Conservation (phyloP, 2,797 vertebrate genomes). For the Miichthys miiuy region DNA sequence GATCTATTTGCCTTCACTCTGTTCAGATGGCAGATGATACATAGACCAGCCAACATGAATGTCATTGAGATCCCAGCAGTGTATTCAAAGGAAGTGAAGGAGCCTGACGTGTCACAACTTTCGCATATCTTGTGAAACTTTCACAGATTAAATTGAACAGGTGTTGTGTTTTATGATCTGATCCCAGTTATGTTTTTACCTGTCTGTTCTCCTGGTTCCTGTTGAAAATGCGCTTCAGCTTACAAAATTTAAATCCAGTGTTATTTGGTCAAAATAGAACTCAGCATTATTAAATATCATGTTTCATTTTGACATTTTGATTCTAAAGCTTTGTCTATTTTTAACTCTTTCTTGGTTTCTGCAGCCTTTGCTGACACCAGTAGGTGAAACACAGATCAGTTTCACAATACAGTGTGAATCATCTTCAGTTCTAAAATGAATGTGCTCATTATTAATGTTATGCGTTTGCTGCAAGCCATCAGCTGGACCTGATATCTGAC, state of each 20-base stretch:
- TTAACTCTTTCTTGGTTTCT: conserved; percentile 1
- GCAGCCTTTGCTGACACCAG: neutral
- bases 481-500: neutral
- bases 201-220: neutral
- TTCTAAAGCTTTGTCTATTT: conserved; percentile 10
- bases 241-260: neutral
- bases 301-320: neutral
- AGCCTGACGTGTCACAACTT: neutral
- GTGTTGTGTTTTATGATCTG: conserved; percentile 17
- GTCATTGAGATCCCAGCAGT: conserved; percentile 20
- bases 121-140: neutral
- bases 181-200: neutral
- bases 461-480: neutral
- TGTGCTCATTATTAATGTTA: conserved; percentile 4
- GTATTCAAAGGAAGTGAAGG: conserved; percentile 28
- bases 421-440: conserved; percentile 10
- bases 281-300: neutral
- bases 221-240: conserved; percentile 2
- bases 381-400: neutral
- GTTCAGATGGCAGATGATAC: conserved; percentile 23
- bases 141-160: neutral
- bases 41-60: conserved; percentile 19
- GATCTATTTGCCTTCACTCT: conserved; percentile 19
- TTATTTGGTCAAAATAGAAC: conserved; percentile 1
- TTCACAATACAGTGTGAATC: neutral